Evolutionary conservation across 64 coral and sea anemone species (phyloP), one percentile per base, ranked within the genome.

Genomic region (Montipora capricornis): DNA sequence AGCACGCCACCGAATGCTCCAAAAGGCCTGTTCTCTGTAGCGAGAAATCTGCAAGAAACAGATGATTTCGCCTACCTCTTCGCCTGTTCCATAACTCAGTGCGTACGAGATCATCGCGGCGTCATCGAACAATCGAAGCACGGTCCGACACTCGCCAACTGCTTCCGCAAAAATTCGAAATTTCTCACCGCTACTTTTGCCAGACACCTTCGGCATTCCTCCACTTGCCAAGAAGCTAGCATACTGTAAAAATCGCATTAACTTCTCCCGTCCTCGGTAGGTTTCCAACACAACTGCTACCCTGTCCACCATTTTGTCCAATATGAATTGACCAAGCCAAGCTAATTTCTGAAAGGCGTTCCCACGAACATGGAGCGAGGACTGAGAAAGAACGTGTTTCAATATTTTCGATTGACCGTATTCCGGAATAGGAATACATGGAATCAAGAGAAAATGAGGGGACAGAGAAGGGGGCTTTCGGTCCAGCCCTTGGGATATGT

Each of bases 71-170:
- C 26, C 13, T 84, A 97, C 95, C 95, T 97, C 84, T 45, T 80
- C 90, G 58, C 95, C 95, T 20, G 94, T 20, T 17, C 95, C 95
- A 81, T 97, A 97, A 49, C 59, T 76, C 7, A 68, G 46, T 6
- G 88, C 89, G 29, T 89, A 84, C 1, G 75, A 67, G 17, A 91
- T 51, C 95, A 97, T 97, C 11, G 95, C 92, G 6, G 94, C 77
- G 29, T 97, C 95, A 88, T 97, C 95, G 68, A 97, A 97, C 50
- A 97, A 91, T 16, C 95, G 92, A 53, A 97, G 77, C 2, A 97
- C 74, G 0, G 84, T 88, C 1, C 95, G 82, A 73, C 88, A 94
- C 7, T 97, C 95, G 51, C 83, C 92, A 22, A 97, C 67, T 15
- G 88, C 88, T 17, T 77, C 83, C 0, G 91, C 51, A 59, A 80